These are phyloP conservation scores for Paracanthobrama guichenoti DNA, from an alignment of 2,113 vertebrate genomes.

Conservation along the genomic window DNA sequence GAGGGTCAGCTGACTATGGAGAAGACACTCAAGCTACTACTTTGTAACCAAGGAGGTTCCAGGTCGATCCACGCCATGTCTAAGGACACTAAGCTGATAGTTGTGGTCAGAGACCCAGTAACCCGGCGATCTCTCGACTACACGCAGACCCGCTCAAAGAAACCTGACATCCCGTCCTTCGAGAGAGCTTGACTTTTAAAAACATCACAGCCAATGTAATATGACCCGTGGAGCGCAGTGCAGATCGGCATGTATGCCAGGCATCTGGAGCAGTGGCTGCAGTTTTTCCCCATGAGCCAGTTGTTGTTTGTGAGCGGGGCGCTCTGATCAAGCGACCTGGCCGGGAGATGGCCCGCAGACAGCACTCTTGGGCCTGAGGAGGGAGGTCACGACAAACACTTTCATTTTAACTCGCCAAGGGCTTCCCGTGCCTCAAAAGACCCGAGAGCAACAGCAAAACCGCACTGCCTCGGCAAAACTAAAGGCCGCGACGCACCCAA, in stretches of 20 bases:
- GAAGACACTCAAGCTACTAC: conserved; percentile 95
- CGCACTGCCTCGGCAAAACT: conserved; percentile 86
- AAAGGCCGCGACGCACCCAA: conserved; percentile 92
- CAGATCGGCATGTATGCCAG: conserved; percentile 95
- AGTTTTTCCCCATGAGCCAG: conserved; percentile 85
- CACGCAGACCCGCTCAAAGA: conserved; percentile 93
- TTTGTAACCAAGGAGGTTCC: conserved; percentile 90
- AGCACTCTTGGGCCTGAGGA: conserved; percentile 90
- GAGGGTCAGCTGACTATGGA: conserved; percentile 95
- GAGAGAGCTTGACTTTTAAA: conserved; percentile 90
- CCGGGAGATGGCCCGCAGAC: conserved; percentile 87
- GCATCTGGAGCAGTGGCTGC: conserved; percentile 92
- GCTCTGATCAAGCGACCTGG: conserved; percentile 86
- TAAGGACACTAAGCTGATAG: conserved; percentile 88
- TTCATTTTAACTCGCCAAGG: conserved; percentile 97
- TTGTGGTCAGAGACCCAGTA: conserved; percentile 92
- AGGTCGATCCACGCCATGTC: conserved; percentile 87
- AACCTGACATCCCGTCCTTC: conserved; percentile 89
- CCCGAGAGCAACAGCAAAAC: conserved; percentile 86
- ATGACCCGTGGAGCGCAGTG: conserved; percentile 92
- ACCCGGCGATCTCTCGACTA: conserved; percentile 94
- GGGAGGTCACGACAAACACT: conserved; percentile 89
- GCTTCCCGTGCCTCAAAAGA: conserved; percentile 95
- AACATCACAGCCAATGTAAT: conserved; percentile 87
- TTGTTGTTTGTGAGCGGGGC: conserved; percentile 94